Evolutionary conservation across 2,888 invertebrate genomes (phyloP).

Genomic region (Choristoneura rosaceana): DNA sequence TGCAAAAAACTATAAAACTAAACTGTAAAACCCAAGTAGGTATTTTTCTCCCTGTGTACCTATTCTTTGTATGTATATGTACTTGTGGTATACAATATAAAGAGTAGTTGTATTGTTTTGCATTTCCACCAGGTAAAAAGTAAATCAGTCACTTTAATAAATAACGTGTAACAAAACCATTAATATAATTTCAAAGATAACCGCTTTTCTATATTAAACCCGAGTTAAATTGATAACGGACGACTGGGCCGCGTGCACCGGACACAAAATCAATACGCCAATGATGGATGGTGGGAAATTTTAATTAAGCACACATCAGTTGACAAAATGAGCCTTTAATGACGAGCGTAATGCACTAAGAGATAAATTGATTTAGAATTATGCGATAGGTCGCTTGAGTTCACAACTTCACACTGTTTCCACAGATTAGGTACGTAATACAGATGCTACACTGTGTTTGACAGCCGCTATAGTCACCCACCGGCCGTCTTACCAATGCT

Average conservation of each 20-base stretch:
- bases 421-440: no score
- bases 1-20: no score
- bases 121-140: no score
- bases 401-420: slow-evolving; percentile 2
- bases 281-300: slow-evolving; percentile 80
- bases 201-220: slow-evolving; percentile 53
- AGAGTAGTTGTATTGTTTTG: no score
- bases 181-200: slow-evolving; percentile 45
- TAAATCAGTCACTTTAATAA: not conserved
- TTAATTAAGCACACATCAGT: slow-evolving; percentile 82
- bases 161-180: not conserved
- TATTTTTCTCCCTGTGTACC: no score
- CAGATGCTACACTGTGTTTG: no score
- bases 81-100: no score
- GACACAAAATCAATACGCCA: slow-evolving; percentile 81
- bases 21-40: not conserved
- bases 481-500: no score
- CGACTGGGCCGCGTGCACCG: slow-evolving; percentile 68
- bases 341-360: slow-evolving; percentile 50
- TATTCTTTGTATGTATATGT: no score
- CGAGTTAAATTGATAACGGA: slow-evolving; percentile 75
- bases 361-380: slow-evolving; percentile 45
- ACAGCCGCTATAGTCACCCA: no score
- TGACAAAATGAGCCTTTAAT: slow-evolving; percentile 81
- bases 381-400: slow-evolving; percentile 28